Conservation (phyloP, 2,113 vertebrate species). For the Pampusana beccarii region DNA sequence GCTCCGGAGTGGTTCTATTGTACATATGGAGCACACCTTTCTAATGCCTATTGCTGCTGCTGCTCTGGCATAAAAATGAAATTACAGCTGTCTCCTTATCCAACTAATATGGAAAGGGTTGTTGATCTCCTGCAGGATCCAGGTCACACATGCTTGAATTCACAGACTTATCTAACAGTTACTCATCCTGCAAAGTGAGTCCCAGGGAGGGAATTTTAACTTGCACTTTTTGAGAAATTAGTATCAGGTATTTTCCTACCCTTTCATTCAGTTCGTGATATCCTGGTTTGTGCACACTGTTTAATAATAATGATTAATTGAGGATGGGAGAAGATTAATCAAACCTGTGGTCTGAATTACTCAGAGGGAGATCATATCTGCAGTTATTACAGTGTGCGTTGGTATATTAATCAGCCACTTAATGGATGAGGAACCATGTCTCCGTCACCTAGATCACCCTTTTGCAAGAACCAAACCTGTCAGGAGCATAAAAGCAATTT, state of each 20-base stretch:
- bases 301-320: background rate
- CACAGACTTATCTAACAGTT: background rate
- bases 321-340: background rate
- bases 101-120: background rate
- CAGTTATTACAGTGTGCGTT: background rate
- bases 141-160: background rate
- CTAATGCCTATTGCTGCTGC: background rate
- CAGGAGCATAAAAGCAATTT: background rate
- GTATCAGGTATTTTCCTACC: background rate
- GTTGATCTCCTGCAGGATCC: background rate
- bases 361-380: background rate
- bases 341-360: background rate
- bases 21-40: rapidly evolving
- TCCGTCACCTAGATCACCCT: background rate
- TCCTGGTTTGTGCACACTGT: background rate
- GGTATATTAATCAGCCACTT: background rate
- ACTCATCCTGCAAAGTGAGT: background rate
- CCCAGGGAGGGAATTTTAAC: background rate
- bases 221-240: background rate
- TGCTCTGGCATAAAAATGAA: background rate
- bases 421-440: background rate
- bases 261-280: background rate
- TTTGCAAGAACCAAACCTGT: background rate
- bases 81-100: background rate
- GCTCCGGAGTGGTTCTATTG: background rate